Percentiles rank a stretch among this genome's conserved stretches.
Evolutionary conservation across 2,113 vertebrate genomes (phyloP).

Genomic region (Cavia porcellus): DNA sequence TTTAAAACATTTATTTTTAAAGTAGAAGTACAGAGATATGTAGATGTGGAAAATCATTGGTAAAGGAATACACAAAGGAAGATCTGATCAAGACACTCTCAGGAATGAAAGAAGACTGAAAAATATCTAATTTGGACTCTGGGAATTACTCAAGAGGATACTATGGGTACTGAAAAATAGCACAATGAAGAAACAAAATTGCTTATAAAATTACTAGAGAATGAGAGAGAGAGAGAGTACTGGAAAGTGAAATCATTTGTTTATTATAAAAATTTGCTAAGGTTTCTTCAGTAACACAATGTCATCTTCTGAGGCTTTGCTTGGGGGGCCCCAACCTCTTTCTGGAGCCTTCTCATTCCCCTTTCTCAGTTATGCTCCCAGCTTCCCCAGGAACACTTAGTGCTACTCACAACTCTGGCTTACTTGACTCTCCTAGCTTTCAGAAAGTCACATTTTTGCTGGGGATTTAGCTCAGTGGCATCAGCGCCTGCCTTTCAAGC

Average conservation of each 20-base stretch:
- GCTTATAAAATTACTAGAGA: not conserved
- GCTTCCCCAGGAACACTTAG: no score
- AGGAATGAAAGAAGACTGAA: not conserved
- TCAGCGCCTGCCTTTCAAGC: no score
- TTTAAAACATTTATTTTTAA: not conserved
- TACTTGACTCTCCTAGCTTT: not conserved
- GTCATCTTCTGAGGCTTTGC: not conserved
- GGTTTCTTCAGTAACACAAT: not conserved
- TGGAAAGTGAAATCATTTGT: not conserved
- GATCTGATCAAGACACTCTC: not conserved
- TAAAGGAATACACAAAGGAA: not conserved
- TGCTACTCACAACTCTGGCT: not conserved
- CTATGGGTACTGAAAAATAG: not conserved
- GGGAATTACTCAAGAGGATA: not conserved
- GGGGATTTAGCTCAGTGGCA: no score
- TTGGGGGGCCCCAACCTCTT: not conserved
- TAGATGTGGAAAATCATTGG: not conserved
- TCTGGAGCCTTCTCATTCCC: accelerated
- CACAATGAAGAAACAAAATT: not conserved
- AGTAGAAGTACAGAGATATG: not conserved
- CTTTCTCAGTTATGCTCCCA: not conserved
- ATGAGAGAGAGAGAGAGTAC: not conserved
- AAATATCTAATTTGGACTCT: not conserved
- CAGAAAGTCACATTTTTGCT: not conserved
- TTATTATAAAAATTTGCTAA: not conserved